phyloP scores from a whole-genome alignment of 1,140 invertebrate genomes.

The Listronotus oregonensis region DNA sequence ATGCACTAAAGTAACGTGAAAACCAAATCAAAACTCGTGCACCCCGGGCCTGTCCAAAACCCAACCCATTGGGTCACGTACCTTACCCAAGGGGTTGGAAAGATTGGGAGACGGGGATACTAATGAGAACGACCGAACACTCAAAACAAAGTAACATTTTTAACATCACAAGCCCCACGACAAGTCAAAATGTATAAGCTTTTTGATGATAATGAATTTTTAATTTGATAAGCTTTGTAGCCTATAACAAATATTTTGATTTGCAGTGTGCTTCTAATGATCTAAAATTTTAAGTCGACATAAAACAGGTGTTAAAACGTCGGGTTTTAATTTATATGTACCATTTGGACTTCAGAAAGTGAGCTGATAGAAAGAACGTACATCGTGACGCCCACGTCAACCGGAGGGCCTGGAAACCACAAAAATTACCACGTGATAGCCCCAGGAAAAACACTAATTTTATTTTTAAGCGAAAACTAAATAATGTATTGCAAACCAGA shows the following conservation, averaged over 20 bases:
- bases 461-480: neutral
- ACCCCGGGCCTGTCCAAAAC: slow-evolving; percentile 35
- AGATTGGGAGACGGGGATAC: slow-evolving; percentile 30
- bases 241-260: neutral
- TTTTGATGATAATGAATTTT: too few species aligned
- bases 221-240: too few species aligned
- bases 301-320: slow-evolving; percentile 11
- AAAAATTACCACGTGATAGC: slow-evolving; percentile 13
- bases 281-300: slow-evolving; percentile 23
- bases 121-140: slow-evolving; percentile 29
- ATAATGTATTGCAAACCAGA: too few species aligned
- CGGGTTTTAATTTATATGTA: slow-evolving; percentile 59
- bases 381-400: slow-evolving; percentile 97
- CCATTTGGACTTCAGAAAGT: slow-evolving; percentile 99
- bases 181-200: neutral
- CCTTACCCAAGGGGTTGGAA: slow-evolving; percentile 15
- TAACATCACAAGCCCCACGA: neutral
- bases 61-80: slow-evolving; percentile 11
- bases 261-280: neutral
- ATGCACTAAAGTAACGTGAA: slow-evolving; percentile 15
- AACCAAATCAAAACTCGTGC: slow-evolving; percentile 38
- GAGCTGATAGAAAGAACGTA: slow-evolving; percentile 98
- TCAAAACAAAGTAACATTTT: slow-evolving; percentile 21
- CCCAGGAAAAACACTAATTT: neutral
- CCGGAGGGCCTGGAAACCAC: slow-evolving; percentile 84